Evolutionary conservation across 2,113 vertebrate genomes (phyloP).

Genomic region (Sterna hirundo): DNA sequence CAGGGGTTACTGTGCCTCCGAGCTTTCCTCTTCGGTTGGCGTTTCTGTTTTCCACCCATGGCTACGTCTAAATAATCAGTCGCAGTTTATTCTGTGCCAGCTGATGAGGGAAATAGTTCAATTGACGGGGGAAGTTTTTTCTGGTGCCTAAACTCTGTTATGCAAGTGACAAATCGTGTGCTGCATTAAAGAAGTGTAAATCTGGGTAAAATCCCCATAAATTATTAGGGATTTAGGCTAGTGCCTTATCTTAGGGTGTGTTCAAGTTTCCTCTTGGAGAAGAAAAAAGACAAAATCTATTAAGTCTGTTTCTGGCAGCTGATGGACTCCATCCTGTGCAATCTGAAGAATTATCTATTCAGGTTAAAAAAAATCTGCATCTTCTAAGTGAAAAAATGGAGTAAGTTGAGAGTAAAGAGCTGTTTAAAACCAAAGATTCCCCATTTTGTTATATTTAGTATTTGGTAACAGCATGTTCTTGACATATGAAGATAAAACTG

Average conservation of each 20-base stretch:
- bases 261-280: background rate
- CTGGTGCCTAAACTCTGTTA: constrained; percentile 28
- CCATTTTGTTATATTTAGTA: background rate
- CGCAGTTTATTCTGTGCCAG: background rate
- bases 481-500: background rate
- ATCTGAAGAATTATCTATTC: background rate
- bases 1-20: background rate
- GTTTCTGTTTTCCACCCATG: background rate
- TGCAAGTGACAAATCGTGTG: constrained; percentile 1
- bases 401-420: background rate
- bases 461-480: background rate
- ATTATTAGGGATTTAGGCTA: background rate
- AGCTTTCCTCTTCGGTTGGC: background rate
- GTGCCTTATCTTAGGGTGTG: constrained; percentile 25
- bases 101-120: background rate
- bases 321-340: background rate
- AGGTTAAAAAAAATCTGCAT: background rate
- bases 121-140: background rate
- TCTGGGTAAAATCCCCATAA: constrained; percentile 33
- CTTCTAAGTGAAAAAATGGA: background rate
- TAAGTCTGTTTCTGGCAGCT: background rate
- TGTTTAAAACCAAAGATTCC: background rate
- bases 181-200: constrained; percentile 38
- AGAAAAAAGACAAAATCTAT: background rate
- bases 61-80: background rate